Conservation (phyloP, 2,888 invertebrate genomes). For the Deilephila elpenor region DNA sequence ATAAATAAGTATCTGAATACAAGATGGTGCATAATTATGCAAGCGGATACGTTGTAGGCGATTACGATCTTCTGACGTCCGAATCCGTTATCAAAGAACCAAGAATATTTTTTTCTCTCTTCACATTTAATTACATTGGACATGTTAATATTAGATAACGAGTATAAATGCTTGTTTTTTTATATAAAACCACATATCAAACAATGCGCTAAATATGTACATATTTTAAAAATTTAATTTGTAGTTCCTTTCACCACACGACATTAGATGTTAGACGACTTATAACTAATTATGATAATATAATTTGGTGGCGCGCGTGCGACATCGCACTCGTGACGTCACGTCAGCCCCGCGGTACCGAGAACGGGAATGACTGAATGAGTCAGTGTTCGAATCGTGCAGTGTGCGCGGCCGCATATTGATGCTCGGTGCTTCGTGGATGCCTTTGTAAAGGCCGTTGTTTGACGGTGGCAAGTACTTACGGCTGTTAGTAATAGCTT, state of each 20-base stretch:
- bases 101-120: too few species aligned
- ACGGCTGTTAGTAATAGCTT: neutral
- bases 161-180: too few species aligned
- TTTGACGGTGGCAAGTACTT: neutral
- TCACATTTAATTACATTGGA: too few species aligned
- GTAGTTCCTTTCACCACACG: too few species aligned
- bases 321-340: slow-evolving; percentile 79
- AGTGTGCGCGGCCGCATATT: slow-evolving; percentile 79
- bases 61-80: too few species aligned
- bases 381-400: slow-evolving; percentile 78
- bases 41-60: slow-evolving; percentile 58
- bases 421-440: slow-evolving; percentile 70
- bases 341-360: slow-evolving; percentile 63
- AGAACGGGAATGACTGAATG: slow-evolving; percentile 68
- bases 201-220: too few species aligned
- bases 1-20: neutral
- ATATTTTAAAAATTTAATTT: too few species aligned
- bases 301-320: slow-evolving; percentile 75
- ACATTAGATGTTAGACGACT: too few species aligned
- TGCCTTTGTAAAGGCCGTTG: slow-evolving; percentile 53
- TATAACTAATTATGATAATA: slow-evolving; percentile 64
- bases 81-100: too few species aligned
- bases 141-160: too few species aligned
- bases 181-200: too few species aligned
- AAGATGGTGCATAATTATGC: slow-evolving; percentile 49